Conservation (phyloP, 2,113 vertebrate genomes). For the Onychorhynchus coronatus region DNA sequence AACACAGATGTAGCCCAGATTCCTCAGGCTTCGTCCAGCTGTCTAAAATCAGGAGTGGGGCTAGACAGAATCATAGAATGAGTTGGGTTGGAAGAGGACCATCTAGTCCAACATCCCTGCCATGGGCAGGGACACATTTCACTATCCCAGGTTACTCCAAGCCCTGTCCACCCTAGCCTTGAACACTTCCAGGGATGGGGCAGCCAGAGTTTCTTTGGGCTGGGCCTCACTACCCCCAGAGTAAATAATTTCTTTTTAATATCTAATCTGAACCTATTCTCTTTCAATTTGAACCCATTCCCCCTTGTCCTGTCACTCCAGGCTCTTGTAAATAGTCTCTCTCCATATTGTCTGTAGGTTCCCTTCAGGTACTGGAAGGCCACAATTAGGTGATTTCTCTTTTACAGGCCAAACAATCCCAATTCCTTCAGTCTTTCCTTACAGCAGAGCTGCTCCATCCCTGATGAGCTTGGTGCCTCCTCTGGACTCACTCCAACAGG, state of each 20-base stretch:
- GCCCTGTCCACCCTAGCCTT: fast-evolving
- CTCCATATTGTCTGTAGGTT: neutral
- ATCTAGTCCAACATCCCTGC: fast-evolving
- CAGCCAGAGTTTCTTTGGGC: neutral
- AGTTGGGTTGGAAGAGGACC: neutral
- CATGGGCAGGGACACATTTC: neutral
- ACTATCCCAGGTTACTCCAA: fast-evolving
- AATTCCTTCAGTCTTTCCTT: no score
- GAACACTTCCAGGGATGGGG: neutral
- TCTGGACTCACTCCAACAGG: neutral
- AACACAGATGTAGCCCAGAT: neutral
- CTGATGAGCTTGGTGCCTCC: neutral
- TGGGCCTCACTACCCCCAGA: fast-evolving
- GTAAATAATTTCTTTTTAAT: neutral
- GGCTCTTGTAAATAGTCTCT: neutral
- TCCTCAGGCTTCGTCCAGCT: neutral
- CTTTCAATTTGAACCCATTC: neutral
- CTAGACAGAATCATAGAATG: neutral
- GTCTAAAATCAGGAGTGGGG: neutral
- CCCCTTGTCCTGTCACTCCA: neutral
- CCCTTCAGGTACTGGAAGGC: neutral
- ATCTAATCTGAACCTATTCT: neutral
- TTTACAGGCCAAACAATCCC: neutral
- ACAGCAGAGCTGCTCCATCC: fast-evolving
- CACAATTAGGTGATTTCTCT: neutral